Conservation (phyloP, 2,113 vertebrate genomes). For the Cyphomyrus plagiostoma region DNA sequence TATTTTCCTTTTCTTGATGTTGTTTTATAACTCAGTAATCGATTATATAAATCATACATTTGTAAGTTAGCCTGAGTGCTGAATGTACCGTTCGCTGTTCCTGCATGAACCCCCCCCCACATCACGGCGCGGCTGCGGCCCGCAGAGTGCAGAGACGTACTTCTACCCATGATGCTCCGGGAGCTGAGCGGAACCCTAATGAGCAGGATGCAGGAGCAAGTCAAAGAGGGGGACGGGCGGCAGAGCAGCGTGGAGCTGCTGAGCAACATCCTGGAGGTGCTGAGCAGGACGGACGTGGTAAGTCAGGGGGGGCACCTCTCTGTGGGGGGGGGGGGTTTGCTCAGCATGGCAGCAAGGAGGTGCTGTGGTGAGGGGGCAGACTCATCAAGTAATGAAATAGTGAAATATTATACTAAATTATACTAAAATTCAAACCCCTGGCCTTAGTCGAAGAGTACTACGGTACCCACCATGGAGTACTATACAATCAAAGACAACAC, state of each 20-base stretch:
- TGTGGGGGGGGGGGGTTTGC: neutral
- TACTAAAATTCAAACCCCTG: neutral
- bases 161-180: constrained; percentile 89
- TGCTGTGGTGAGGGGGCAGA: neutral
- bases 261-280: constrained; percentile 88
- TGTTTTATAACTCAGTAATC: neutral
- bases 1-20: neutral
- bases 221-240: constrained; percentile 67
- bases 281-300: constrained; percentile 78
- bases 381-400: neutral
- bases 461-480: neutral
- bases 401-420: neutral
- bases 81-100: neutral
- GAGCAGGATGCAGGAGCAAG: constrained; percentile 66
- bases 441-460: neutral
- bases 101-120: neutral
- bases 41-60: neutral
- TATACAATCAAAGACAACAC: neutral
- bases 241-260: constrained; percentile 82
- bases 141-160: constrained; percentile 87
- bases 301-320: constrained; percentile 41
- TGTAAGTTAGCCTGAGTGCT: neutral
- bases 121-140: neutral
- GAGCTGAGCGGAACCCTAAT: constrained; percentile 77
- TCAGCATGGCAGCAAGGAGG: neutral